These are phyloP conservation scores for Callinectes sapidus DNA, from an alignment of 2,888 invertebrate genomes.

Conservation along the genomic window DNA sequence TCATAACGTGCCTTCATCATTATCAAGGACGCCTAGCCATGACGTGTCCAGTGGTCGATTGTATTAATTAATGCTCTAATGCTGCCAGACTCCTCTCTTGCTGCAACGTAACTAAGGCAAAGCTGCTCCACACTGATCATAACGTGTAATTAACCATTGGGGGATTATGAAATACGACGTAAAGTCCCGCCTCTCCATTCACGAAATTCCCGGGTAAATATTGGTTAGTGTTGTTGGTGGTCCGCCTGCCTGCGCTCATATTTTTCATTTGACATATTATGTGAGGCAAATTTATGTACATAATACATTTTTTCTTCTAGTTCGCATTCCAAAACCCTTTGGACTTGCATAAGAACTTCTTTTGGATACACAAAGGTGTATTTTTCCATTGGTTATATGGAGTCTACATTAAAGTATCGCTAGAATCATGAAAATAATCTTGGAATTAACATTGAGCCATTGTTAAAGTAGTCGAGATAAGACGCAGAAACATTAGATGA, in stretches of 20 bases:
- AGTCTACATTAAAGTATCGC: too few species aligned
- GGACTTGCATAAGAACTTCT: too few species aligned
- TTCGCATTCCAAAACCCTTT: too few species aligned
- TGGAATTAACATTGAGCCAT: too few species aligned
- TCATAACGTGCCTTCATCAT: background rate
- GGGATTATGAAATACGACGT: background rate
- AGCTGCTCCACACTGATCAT: background rate
- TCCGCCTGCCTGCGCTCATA: background rate
- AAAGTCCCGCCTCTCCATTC: background rate
- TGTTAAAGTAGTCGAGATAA: too few species aligned
- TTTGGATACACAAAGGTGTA: too few species aligned
- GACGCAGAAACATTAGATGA: too few species aligned
- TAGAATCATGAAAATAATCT: too few species aligned
- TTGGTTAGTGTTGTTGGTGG: background rate
- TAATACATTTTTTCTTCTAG: background rate
- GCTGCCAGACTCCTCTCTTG: background rate
- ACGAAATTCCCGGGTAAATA: background rate
- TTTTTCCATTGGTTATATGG: too few species aligned
- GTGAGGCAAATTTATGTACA: background rate
- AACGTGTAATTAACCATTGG: background rate
- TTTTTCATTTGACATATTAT: background rate
- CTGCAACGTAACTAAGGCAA: background rate
- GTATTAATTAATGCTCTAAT: background rate
- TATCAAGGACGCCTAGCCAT: background rate
- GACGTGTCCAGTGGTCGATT: background rate